These are phyloP conservation scores for Campylomormyrus numenius DNA, from an alignment of 2,113 vertebrate genomes.

Conservation along the genomic window DNA sequence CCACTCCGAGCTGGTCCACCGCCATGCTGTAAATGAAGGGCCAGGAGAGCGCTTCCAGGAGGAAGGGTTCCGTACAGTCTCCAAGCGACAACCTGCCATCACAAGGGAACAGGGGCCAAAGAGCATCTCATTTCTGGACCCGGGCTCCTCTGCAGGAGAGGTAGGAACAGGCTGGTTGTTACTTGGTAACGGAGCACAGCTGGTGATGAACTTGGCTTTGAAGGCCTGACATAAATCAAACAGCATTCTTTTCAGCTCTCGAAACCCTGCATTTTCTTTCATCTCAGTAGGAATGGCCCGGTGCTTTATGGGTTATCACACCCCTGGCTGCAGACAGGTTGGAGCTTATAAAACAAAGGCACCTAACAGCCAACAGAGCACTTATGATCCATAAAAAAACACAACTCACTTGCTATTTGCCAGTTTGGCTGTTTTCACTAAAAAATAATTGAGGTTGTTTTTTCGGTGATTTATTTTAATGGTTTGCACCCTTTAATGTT, in stretches of 20 bases:
- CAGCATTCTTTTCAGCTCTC: background rate
- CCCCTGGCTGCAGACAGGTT: background rate
- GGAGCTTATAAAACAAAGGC: background rate
- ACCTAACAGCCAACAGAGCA: background rate
- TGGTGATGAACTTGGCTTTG: background rate
- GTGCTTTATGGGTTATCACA: background rate
- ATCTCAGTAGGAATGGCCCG: background rate
- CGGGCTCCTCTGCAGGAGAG: background rate
- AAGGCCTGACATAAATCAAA: background rate
- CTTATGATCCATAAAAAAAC: background rate
- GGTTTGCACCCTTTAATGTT: background rate
- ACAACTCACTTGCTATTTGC: background rate
- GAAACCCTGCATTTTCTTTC: background rate
- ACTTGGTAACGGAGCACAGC: background rate
- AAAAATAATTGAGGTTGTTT: background rate
- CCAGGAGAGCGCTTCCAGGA: conserved; percentile 49
- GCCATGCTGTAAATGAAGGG: conserved; percentile 49
- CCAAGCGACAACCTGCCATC: conserved; percentile 49
- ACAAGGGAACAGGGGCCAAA: conserved; percentile 7
- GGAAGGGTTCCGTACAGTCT: conserved; percentile 47
- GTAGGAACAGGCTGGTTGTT: background rate
- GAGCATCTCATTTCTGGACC: background rate
- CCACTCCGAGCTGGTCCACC: conserved; percentile 49
- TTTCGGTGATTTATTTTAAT: background rate
- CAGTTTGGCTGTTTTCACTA: background rate